Conservation (phyloP, 2,113 vertebrate species). For the Syngnathus floridae region DNA sequence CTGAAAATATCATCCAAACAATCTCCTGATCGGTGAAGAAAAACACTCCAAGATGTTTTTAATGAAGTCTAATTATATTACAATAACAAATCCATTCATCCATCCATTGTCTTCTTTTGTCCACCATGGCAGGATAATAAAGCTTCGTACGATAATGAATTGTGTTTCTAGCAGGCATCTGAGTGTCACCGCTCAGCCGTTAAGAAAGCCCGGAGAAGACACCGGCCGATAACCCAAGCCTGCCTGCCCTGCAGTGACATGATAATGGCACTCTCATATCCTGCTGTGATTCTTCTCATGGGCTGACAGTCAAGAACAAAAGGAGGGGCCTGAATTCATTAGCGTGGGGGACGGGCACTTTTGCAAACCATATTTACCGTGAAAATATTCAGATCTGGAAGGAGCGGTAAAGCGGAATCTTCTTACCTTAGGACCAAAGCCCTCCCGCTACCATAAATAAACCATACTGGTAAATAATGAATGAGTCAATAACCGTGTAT, state of each 20-base stretch:
- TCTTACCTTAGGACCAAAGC: constrained; percentile 9
- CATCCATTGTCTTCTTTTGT: background rate
- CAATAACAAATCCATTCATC: background rate
- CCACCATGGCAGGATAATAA: background rate
- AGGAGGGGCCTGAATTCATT: constrained; percentile 56
- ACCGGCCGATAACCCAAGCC: constrained; percentile 51
- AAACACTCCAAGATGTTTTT: background rate
- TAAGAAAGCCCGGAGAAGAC: constrained; percentile 49
- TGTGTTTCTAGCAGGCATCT: constrained; percentile 46
- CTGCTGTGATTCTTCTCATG: constrained; percentile 66
- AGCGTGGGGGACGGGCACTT: constrained; percentile 30
- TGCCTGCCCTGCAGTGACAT: constrained; percentile 56
- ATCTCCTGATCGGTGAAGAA: background rate
- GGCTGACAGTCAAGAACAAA: constrained; percentile 61
- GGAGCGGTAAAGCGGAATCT: constrained; percentile 6
- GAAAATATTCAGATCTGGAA: constrained; percentile 21
- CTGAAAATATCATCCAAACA: background rate
- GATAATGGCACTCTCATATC: constrained; percentile 62
- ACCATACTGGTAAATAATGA: constrained; percentile 51
- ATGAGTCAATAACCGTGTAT: constrained; percentile 59
- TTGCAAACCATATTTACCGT: constrained; percentile 25
- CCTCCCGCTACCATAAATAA: constrained; percentile 45
- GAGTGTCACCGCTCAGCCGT: constrained; percentile 56
- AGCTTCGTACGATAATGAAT: background rate
- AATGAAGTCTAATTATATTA: background rate